Percentiles rank a stretch among this genome's conserved stretches.
These are phyloP conservation scores for Odontophorus gujanensis DNA, from an alignment of 2,113 vertebrate species.

Conservation along the genomic window DNA sequence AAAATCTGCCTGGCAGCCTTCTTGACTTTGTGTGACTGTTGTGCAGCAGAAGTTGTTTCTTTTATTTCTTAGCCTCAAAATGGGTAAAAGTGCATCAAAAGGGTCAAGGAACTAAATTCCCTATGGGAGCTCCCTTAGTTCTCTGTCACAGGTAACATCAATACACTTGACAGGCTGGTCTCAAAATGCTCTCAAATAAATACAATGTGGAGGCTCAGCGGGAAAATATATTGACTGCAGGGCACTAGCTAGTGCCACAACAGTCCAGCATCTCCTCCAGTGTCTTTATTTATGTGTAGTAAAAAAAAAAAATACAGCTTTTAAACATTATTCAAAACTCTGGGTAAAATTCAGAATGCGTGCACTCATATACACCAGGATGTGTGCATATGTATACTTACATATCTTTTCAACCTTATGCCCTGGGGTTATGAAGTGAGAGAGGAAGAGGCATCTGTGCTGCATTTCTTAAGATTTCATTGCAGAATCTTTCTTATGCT, in stretches of 20 bases:
- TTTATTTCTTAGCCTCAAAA: neutral
- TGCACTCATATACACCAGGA: neutral
- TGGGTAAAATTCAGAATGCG: neutral
- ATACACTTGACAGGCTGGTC: neutral
- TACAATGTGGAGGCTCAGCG: too few species aligned
- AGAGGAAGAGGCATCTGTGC: neutral
- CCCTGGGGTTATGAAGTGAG: neutral
- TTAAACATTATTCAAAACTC: neutral
- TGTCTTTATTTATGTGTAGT: neutral
- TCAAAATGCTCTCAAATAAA: neutral
- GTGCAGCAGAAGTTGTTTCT: neutral
- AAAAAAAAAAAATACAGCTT: neutral
- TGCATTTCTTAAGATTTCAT: neutral
- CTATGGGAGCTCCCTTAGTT: neutral
- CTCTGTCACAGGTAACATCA: neutral
- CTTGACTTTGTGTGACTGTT: neutral
- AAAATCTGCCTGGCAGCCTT: neutral
- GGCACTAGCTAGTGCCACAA: neutral
- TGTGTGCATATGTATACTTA: rapidly evolving
- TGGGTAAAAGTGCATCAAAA: neutral
- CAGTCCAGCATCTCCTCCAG: neutral
- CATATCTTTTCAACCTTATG: neutral
- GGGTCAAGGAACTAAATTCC: neutral
- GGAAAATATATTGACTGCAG: too few species aligned
- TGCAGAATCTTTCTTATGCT: neutral